Conservation (phyloP, 2,113 vertebrate species). For the Pteronura brasiliensis region DNA sequence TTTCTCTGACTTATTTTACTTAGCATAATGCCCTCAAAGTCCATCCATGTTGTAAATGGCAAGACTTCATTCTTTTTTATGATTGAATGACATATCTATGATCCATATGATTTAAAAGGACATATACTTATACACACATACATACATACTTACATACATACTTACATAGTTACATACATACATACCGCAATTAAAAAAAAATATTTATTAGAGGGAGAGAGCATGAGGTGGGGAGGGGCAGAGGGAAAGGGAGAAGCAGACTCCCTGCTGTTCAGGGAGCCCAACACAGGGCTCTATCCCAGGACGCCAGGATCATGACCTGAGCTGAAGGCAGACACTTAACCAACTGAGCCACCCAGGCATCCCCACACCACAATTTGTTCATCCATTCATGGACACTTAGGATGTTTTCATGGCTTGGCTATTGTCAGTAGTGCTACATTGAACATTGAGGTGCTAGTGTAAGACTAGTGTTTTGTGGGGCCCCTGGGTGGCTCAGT, state of each 20-base stretch:
- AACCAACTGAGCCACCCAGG: not conserved
- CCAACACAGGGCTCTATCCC: not conserved
- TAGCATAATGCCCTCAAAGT: not conserved
- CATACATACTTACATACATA: not conserved
- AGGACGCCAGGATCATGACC: not conserved
- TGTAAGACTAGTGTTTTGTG: too few species aligned
- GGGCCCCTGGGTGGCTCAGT: too few species aligned
- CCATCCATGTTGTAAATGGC: not conserved
- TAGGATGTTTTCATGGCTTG: not conserved
- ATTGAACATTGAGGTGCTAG: not conserved
- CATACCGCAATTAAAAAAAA: not conserved
- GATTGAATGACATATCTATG: not conserved
- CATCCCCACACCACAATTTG: not conserved
- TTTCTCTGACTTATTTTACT: not conserved
- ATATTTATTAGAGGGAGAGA: not conserved
- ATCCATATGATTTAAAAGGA: not conserved
- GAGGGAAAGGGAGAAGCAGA: not conserved
- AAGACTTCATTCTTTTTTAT: not conserved
- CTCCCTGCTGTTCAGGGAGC: not conserved
- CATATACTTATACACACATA: not conserved
- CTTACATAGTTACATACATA: too few species aligned
- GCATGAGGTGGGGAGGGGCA: not conserved
- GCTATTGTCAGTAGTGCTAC: not conserved
- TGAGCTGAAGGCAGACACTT: not conserved
- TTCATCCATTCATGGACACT: not conserved